phyloP scores from a whole-genome alignment of 1,140 invertebrate genomes.

The Dendroctonus valens region DNA sequence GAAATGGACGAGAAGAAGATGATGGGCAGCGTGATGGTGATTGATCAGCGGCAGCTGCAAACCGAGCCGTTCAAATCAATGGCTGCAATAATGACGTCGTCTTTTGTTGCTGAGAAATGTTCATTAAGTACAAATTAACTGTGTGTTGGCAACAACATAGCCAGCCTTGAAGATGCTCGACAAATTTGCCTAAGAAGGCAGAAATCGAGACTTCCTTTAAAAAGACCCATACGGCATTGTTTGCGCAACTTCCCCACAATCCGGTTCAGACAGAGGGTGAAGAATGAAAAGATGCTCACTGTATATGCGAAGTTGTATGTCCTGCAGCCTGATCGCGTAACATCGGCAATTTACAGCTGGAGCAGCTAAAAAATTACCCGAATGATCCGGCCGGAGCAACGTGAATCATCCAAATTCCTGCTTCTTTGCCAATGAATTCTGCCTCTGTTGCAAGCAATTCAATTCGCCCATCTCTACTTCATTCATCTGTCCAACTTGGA shows the following conservation, averaged over 20 bases:
- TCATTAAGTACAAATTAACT: background rate
- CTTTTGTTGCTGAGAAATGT: background rate
- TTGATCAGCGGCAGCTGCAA: constrained; percentile 3
- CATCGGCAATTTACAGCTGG: background rate
- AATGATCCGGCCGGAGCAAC: background rate
- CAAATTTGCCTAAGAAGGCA: background rate
- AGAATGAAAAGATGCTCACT: constrained; percentile 11
- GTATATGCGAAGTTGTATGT: background rate
- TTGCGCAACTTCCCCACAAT: constrained; percentile 6
- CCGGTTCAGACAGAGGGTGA: constrained; percentile 18
- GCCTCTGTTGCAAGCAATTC: background rate
- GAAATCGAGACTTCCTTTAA: background rate
- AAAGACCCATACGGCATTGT: constrained; percentile 12
- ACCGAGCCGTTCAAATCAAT: background rate
- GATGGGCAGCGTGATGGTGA: background rate
- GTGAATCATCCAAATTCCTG: background rate
- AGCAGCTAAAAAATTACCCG: background rate
- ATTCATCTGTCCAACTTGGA: no score
- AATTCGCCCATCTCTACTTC: background rate
- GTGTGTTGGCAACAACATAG: background rate
- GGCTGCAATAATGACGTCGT: background rate
- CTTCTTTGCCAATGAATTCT: background rate
- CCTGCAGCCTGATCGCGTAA: background rate
- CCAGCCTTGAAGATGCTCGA: constrained; percentile 2
- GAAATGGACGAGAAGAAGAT: constrained; percentile 1